Percentiles rank a stretch among this genome's conserved stretches.
Evolutionary conservation across 2,888 invertebrate species (phyloP).

Genomic region (Leptarthrus brevirostris): DNA sequence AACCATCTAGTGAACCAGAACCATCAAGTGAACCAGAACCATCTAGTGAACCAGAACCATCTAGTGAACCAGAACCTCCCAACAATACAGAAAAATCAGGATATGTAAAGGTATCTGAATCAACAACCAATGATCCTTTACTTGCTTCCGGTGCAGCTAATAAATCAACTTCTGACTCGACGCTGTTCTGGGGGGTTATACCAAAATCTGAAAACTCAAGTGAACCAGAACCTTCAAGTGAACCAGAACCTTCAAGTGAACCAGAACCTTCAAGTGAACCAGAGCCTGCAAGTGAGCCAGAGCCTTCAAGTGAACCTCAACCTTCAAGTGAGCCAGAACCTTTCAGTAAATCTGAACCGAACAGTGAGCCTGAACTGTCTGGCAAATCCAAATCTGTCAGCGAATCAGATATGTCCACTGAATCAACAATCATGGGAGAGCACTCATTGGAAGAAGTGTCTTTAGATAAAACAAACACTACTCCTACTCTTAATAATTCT

Average conservation of each 20-base stretch:
- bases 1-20: slow-evolving; percentile 50
- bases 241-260: slow-evolving; percentile 61
- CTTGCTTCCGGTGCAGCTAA: background rate
- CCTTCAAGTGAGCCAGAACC: slow-evolving; percentile 53
- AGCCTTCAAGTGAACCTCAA: slow-evolving; percentile 51
- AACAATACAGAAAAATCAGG: slow-evolving; percentile 58
- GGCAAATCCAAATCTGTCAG: too few relatives aligned
- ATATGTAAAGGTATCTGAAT: slow-evolving; percentile 61
- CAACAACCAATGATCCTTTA: too few relatives aligned
- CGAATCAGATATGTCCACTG: background rate
- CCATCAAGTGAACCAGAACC: slow-evolving; percentile 55
- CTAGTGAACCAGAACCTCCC: slow-evolving; percentile 61
- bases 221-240: slow-evolving; percentile 55
- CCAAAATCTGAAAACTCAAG: too few relatives aligned
- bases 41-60: slow-evolving; percentile 61
- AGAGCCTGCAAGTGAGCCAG: slow-evolving; percentile 60
- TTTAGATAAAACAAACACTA: background rate
- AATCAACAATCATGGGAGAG: background rate
- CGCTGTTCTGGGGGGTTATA: too few relatives aligned
- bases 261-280: slow-evolving; percentile 56
- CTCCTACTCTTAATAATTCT: background rate
- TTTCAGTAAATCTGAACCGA: slow-evolving; percentile 60
- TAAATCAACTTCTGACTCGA: slow-evolving; percentile 51
- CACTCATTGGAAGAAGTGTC: background rate
- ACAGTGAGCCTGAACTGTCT: background rate